Base-by-base conservation (phyloP, 2,888 invertebrate genomes). In the Spodoptera exigua region DNA sequence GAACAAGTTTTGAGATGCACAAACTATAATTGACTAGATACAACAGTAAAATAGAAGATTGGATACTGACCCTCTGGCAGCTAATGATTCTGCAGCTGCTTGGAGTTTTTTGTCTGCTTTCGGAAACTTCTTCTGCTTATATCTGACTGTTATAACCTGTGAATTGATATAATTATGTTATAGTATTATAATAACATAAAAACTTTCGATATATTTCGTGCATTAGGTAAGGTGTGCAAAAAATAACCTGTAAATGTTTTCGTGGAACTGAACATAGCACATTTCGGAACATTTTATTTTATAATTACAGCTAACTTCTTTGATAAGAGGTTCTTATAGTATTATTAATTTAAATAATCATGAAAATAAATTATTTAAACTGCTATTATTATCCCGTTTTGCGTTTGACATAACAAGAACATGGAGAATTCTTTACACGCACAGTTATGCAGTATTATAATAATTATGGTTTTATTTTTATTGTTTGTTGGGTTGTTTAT, bases 41-140 rank as follows among this genome's bases (percentile, higher is more conserved):
- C 27, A 27, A 2, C 10, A 3, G 12, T 1, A n/a, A 34, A 44
- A 27, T 27, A 1, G 14, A 56, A 56, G 36, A 61, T 27, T 27
- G 27, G 5, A 9, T 27, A 27, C 27, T 27, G 27, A 97, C 97
- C 97, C 97, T 95, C 96, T 96, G 32, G 96, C 92, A 70, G 96
- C 95, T 79, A 96, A 89, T 46, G 96, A 96, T 86, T 96, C 94
- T 47, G 95, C 95, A 61, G 95, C 91, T 36, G 96, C 94, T 82
- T 92, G 87, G 14, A 94, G 67, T 70, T 90, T 94, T 77, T 93
- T 94, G 58, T 91, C 91, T n/a, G 81, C 76, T 85, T 94, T 94
- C 11, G 93, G 91, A 47, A 79, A 74, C 61, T 89, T 91, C 60
- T 86, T 86, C 57, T 92, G 89, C 54, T 72, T 86, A 76, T 88